Evolutionary conservation across 1,140 invertebrate genomes (phyloP).

Genomic region (Nomia melanderi): DNA sequence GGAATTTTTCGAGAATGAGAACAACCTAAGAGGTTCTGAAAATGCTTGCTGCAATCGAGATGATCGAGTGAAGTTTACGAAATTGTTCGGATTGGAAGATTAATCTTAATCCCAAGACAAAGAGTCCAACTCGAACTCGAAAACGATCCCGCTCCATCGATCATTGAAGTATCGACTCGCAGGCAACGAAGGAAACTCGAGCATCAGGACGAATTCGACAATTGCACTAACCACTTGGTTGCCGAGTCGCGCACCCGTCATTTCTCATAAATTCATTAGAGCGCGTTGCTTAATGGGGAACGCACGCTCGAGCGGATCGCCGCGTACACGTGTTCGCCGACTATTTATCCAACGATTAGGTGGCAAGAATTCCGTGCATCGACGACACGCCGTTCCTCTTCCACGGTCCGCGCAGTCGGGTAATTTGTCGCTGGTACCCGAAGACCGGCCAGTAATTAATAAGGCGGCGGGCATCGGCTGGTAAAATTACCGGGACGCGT

Average conservation of each 20-base stretch:
- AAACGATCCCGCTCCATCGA: too few species aligned
- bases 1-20: too few species aligned
- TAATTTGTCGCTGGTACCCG: conserved; percentile 39
- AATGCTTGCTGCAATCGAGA: too few species aligned
- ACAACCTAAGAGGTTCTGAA: too few species aligned
- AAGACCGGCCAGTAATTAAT: conserved; percentile 57
- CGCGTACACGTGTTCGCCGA: conserved; percentile 36
- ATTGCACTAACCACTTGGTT: background rate
- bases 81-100: too few species aligned
- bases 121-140: too few species aligned
- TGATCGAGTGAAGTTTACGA: too few species aligned
- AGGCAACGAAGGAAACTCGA: background rate
- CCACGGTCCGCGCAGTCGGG: background rate
- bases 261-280: conserved; percentile 47
- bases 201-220: background rate
- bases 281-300: conserved; percentile 50
- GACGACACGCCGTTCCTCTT: conserved; percentile 15
- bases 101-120: too few species aligned
- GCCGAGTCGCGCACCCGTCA: background rate
- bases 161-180: too few species aligned
- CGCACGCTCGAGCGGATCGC: conserved; percentile 42
- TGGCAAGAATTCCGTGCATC: conserved; percentile 30
- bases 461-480: conserved; percentile 51
- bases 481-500: conserved; percentile 63
- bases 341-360: conserved; percentile 59